These are phyloP conservation scores for Taenaris catops DNA, from an alignment of 2,888 invertebrate species.

Conservation along the genomic window DNA sequence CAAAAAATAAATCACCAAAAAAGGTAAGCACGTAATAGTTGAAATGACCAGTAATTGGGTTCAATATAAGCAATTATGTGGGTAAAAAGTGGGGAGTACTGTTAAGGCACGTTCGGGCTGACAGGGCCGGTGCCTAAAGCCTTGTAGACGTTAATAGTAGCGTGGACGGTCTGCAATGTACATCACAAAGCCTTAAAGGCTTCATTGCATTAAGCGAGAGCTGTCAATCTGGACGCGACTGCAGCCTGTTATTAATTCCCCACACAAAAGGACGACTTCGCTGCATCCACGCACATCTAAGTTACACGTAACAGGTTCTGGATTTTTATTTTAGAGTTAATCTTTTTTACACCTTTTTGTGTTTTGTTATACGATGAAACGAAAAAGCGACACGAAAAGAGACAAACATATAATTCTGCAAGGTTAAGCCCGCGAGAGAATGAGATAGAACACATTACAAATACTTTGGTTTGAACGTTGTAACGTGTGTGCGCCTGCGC, in stretches of 20 bases:
- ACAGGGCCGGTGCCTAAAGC: slow-evolving; percentile 1
- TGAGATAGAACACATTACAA: too few relatives aligned
- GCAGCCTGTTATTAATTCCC: slow-evolving; percentile 1
- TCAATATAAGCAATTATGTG: slow-evolving; percentile 10
- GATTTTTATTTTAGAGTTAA: too few relatives aligned
- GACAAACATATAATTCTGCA: too few relatives aligned
- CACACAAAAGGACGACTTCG: neutral
- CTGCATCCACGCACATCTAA: too few relatives aligned
- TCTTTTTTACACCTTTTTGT: too few relatives aligned
- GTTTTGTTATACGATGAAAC: too few relatives aligned
- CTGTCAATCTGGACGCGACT: slow-evolving; percentile 1
- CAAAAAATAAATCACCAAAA: slow-evolving; percentile 1
- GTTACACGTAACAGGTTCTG: too few relatives aligned
- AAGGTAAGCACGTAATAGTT: slow-evolving; percentile 10
- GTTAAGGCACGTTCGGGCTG: neutral
- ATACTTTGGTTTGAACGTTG: too few relatives aligned
- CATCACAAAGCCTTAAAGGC: slow-evolving; percentile 3
- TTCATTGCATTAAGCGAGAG: slow-evolving; percentile 2
- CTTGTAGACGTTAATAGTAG: slow-evolving; percentile 1
- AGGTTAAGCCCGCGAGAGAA: too few relatives aligned
- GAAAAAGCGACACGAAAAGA: too few relatives aligned
- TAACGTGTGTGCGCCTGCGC: too few relatives aligned
- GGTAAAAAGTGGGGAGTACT: slow-evolving; percentile 8
- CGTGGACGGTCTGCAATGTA: neutral
- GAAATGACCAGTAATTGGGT: slow-evolving; percentile 8